phyloP scores from a whole-genome alignment of 2,888 invertebrate genomes.

The Cerceris rybyensis region DNA sequence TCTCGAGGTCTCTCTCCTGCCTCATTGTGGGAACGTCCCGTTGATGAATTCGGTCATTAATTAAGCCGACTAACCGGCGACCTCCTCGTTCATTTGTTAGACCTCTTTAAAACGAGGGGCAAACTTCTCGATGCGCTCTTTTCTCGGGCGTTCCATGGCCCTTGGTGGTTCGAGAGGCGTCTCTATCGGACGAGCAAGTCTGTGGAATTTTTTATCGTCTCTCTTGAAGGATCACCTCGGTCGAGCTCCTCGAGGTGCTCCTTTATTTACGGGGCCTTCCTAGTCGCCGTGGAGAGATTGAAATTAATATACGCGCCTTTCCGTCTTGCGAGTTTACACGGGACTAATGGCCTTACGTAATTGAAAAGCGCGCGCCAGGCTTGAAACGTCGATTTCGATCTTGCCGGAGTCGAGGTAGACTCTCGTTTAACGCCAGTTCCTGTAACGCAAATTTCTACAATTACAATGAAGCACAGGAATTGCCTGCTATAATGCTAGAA shows the following conservation, averaged over 20 bases:
- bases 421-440: neutral
- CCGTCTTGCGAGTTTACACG: conserved; percentile 1
- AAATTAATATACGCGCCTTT: conserved; percentile 48
- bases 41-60: conserved; percentile 61
- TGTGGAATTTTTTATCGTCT: conserved; percentile 20
- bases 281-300: conserved; percentile 19
- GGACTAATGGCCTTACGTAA: conserved; percentile 31
- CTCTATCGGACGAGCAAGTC: too few species aligned
- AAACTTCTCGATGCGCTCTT: too few species aligned
- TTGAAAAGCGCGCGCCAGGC: neutral
- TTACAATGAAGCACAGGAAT: too few species aligned
- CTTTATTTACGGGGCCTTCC: conserved; percentile 34
- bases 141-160: too few species aligned
- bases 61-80: conserved; percentile 46
- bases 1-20: neutral
- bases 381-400: neutral
- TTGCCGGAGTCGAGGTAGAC: neutral
- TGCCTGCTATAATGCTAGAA: too few species aligned
- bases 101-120: too few species aligned
- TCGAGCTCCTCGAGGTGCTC: neutral
- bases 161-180: too few species aligned
- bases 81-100: conserved; percentile 7
- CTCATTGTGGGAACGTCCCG: conserved; percentile 57
- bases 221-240: neutral
- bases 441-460: too few species aligned